Conservation (phyloP, 2,888 invertebrate genomes). For the Agelastica alni region DNA sequence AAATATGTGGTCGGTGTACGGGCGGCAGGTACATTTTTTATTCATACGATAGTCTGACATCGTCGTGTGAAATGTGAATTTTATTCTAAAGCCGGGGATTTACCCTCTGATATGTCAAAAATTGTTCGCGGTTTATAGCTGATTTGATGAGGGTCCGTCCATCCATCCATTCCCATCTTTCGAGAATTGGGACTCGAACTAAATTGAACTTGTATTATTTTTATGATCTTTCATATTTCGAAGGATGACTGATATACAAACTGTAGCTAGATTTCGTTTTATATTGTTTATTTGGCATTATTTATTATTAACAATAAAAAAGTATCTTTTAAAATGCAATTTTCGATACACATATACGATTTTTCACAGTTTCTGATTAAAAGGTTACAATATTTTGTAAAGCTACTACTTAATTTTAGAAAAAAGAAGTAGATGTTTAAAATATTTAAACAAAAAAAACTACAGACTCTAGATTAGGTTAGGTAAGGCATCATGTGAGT, state of each 20-base stretch:
- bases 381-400: no score
- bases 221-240: slow-evolving; percentile 36
- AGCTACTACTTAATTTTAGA: no score
- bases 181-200: slow-evolving; percentile 37
- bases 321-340: no score
- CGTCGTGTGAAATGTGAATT: slow-evolving; percentile 51
- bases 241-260: slow-evolving; percentile 19
- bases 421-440: no score
- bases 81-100: slow-evolving; percentile 48
- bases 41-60: slow-evolving; percentile 28
- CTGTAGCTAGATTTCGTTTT: no score
- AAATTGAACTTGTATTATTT: slow-evolving; percentile 46
- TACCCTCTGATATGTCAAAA: slow-evolving; percentile 53
- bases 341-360: no score
- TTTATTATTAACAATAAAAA: no score
- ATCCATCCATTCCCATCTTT: slow-evolving; percentile 25
- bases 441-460: no score
- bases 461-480: no score
- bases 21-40: slow-evolving; percentile 32
- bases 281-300: no score
- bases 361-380: no score
- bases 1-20: background rate
- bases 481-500: no score
- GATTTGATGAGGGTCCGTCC: slow-evolving; percentile 53
- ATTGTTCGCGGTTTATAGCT: slow-evolving; percentile 56